Percentiles rank a stretch among this genome's conserved stretches.
phyloP scores from a whole-genome alignment of 2,888 invertebrate species.

The Argyresthia albistria region DNA sequence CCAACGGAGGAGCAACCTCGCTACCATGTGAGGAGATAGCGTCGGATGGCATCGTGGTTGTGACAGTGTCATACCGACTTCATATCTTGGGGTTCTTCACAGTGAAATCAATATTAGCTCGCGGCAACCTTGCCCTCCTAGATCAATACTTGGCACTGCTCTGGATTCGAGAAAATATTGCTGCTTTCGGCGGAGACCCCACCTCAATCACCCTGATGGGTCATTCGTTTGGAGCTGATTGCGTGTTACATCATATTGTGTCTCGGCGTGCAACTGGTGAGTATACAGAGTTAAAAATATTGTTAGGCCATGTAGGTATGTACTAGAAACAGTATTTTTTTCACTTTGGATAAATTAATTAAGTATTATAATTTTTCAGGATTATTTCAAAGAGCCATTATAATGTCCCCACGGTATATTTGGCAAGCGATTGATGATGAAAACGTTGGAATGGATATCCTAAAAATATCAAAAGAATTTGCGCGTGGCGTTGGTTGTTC shows the following conservation, averaged over 20 bases:
- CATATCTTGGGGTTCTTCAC: constrained; percentile 81
- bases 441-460: constrained; percentile 35
- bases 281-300: too few relatives aligned
- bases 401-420: constrained; percentile 76
- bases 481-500: constrained; percentile 69
- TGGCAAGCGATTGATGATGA: constrained; percentile 43
- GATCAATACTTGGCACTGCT: constrained; percentile 87
- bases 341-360: too few relatives aligned
- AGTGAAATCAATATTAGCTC: constrained; percentile 64
- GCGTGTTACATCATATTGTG: constrained; percentile 76
- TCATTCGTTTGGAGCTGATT: constrained; percentile 84
- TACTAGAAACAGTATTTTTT: too few relatives aligned
- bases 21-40: constrained; percentile 82
- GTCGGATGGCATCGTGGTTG: constrained; percentile 78
- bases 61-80: constrained; percentile 79
- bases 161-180: constrained; percentile 84
- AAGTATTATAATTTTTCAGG: constrained; percentile 39
- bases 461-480: constrained; percentile 66
- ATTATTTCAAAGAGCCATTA: constrained; percentile 76
- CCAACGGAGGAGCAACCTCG: constrained; percentile 55
- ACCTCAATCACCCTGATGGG: constrained; percentile 85
- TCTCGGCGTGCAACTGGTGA: constrained; percentile 77
- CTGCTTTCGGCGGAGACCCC: constrained; percentile 85
- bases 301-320: too few relatives aligned
- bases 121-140: constrained; percentile 89